These are phyloP conservation scores for Peromyscus attwateri DNA, from an alignment of 2,797 vertebrate species.

Conservation along the genomic window DNA sequence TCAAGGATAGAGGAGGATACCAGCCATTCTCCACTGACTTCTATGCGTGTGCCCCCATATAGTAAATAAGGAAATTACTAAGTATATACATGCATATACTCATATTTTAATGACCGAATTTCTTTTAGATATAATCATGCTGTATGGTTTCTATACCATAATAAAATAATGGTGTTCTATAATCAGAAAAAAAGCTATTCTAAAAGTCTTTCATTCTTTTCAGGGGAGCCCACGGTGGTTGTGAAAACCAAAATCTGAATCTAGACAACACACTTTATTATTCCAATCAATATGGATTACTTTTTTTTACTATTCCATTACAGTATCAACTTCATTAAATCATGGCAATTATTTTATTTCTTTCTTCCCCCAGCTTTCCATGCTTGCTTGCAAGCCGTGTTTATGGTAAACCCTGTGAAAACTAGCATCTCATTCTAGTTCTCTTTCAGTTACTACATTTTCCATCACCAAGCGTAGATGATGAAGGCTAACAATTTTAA, in stretches of 20 bases:
- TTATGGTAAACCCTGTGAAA: slow-evolving; percentile 6
- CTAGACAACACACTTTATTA: neutral
- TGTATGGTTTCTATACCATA: neutral
- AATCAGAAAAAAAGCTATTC: slow-evolving; percentile 27
- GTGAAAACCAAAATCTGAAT: slow-evolving; percentile 11
- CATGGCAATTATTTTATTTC: neutral
- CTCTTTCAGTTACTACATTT: neutral
- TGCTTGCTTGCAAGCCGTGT: neutral
- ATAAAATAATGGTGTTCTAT: slow-evolving; percentile 16
- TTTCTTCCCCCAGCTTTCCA: neutral
- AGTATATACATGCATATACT: neutral
- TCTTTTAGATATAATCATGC: neutral
- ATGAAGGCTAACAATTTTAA: neutral
- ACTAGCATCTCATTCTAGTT: neutral
- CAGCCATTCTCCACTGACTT: neutral
- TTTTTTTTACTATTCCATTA: neutral
- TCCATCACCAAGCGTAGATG: neutral
- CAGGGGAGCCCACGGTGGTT: neutral
- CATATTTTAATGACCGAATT: neutral
- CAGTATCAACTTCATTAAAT: neutral
- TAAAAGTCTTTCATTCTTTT: neutral
- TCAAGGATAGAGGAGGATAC: neutral
- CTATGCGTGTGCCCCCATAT: neutral
- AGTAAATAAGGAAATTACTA: neutral
- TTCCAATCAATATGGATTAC: slow-evolving; percentile 42